Base-by-base conservation (phyloP, 2,113 vertebrate genomes). In the Hylia prasina region DNA sequence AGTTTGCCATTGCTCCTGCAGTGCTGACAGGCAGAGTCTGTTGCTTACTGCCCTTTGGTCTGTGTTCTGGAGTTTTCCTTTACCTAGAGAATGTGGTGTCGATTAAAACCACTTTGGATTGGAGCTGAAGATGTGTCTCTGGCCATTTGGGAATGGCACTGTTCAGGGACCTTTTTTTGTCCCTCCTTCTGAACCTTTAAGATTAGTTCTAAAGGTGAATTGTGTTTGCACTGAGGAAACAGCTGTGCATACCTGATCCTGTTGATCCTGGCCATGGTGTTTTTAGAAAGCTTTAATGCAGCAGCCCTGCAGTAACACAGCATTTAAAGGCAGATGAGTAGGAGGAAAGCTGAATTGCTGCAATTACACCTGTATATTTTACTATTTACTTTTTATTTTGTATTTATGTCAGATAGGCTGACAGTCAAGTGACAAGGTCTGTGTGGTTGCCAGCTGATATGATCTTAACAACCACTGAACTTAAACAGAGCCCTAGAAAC, bases 11-110 rank as follows among this genome's bases (percentile, higher is more conserved):
- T 75, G 30, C 40, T 90, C 57, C 56, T 42, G 4, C 44, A 50
- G 0, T 40, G 39, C 42, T 77, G 39, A 28, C n/a, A 18, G 28
- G 82, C 35, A 89, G 60, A 17, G 37, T 44, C 60, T 89, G 10
- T 50, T 76, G 15, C 45, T 23, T 19, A 0, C 30, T n/a, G 20
- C 25, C 79, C 58, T 61, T 71, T 23, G 10, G 9, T 66, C 30
- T 83, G 15, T 30, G 13, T 35, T 68, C 45, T 82, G 61, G 8
- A 64, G 33, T 82, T 63, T 72, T 64, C 42, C 31, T 81, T 77
- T 66, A 11, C 39, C 11, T 6, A 9, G 17, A 37, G 45, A 58
- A 42, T 1, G 0, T 53, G 15, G 9, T 57, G 33, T 87, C 0
- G 0, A 15, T 68, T 89, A 39, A 86, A 84, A 37, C 15, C 35